Evolutionary conservation across 1,140 invertebrate genomes (phyloP).

Genomic region (Caerostris darwini): DNA sequence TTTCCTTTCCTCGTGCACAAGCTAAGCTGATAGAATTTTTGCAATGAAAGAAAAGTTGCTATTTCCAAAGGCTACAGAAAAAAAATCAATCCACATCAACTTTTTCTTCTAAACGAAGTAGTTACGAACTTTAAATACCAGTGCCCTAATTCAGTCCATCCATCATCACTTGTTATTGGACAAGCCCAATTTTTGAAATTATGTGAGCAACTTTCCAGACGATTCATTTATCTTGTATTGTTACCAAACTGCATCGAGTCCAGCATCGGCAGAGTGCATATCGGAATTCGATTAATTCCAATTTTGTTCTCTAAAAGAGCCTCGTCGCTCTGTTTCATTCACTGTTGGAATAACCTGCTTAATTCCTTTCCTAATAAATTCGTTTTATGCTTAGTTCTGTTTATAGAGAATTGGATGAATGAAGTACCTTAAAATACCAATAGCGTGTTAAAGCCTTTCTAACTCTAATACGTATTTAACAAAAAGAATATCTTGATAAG

Average conservation of each 20-base stretch:
- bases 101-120: neutral
- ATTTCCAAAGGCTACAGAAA: neutral
- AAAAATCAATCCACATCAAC: neutral
- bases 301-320: constrained; percentile 13
- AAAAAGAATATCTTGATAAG: too few species aligned
- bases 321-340: neutral
- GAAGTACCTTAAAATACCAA: neutral
- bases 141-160: constrained; percentile 18
- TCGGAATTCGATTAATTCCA: constrained; percentile 39
- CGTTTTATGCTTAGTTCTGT: neutral
- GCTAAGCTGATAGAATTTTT: neutral
- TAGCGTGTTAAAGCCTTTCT: neutral
- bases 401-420: neutral
- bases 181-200: constrained; percentile 12
- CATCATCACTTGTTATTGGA: constrained; percentile 26
- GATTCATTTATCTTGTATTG: constrained; percentile 45
- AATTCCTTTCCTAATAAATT: neutral
- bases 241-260: neutral
- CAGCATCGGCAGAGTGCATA: neutral
- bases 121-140: constrained; percentile 9
- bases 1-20: neutral
- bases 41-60: neutral
- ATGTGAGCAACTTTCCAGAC: constrained; percentile 8
- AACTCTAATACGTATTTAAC: too few species aligned
- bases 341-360: neutral